Conservation (phyloP, 2,888 invertebrate species). For the Phytoseiulus persimilis region DNA sequence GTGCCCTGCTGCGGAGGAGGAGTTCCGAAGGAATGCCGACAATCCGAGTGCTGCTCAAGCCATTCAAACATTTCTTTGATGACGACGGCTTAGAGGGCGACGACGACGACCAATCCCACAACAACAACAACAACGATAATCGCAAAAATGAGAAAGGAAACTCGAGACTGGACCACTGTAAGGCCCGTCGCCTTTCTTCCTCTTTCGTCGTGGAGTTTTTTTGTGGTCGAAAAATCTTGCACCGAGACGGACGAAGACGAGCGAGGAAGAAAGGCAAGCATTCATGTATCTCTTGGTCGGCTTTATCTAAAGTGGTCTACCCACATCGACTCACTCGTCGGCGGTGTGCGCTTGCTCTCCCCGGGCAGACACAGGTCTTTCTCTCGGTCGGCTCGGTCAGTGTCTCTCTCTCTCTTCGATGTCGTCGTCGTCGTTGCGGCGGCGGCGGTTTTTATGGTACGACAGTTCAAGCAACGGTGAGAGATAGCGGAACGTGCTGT, state of each 20-base stretch:
- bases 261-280: neutral
- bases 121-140: too few relatives aligned
- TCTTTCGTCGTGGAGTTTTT: too few relatives aligned
- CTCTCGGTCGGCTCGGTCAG: neutral
- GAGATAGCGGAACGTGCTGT: conserved; percentile 5
- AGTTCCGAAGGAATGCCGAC: neutral
- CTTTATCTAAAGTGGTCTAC: neutral
- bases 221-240: neutral
- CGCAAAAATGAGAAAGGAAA: neutral
- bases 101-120: too few relatives aligned
- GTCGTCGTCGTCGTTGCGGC: neutral
- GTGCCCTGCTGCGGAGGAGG: neutral
- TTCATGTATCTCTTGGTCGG: neutral
- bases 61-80: neutral
- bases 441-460: neutral
- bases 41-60: neutral
- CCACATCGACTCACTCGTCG: neutral
- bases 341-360: neutral
- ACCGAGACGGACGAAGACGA: neutral
- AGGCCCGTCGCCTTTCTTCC: too few relatives aligned
- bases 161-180: neutral
- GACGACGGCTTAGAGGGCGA: neutral
- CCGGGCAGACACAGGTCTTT: neutral
- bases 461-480: conserved; percentile 5
- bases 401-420: neutral